Percentiles rank a stretch among this genome's conserved stretches.
Conservation (phyloP, 2,888 invertebrate genomes). For the Lutraria lutraria region DNA sequence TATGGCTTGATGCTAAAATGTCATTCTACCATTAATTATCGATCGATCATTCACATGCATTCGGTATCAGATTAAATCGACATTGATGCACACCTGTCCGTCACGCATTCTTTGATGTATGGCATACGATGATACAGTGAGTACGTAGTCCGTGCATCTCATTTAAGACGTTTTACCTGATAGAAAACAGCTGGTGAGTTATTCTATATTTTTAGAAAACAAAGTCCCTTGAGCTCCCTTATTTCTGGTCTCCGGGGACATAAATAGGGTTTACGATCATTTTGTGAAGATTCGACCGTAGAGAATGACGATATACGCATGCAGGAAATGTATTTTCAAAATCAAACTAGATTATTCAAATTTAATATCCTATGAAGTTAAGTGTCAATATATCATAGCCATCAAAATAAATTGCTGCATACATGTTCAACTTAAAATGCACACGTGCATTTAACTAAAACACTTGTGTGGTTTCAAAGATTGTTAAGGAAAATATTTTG, state of each 20-base stretch:
- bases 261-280: no score
- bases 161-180: background rate
- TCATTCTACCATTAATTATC: slow-evolving; percentile 4
- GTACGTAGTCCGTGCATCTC: background rate
- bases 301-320: no score
- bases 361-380: background rate
- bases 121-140: background rate
- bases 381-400: background rate
- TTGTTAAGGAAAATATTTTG: background rate
- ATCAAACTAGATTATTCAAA: background rate
- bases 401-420: background rate
- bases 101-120: background rate
- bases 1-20: background rate
- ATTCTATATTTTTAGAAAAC: no score
- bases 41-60: background rate
- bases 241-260: no score
- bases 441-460: background rate
- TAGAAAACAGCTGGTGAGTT: background rate
- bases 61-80: background rate
- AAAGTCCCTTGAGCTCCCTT: no score
- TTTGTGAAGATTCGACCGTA: no score
- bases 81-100: background rate
- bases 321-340: no score
- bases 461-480: background rate
- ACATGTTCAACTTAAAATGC: background rate